A percentile compares a stretch with the other conserved stretches of the same genome.
phyloP scores from a whole-genome alignment of 2,888 invertebrate species.

The Chorisops tibialis region DNA sequence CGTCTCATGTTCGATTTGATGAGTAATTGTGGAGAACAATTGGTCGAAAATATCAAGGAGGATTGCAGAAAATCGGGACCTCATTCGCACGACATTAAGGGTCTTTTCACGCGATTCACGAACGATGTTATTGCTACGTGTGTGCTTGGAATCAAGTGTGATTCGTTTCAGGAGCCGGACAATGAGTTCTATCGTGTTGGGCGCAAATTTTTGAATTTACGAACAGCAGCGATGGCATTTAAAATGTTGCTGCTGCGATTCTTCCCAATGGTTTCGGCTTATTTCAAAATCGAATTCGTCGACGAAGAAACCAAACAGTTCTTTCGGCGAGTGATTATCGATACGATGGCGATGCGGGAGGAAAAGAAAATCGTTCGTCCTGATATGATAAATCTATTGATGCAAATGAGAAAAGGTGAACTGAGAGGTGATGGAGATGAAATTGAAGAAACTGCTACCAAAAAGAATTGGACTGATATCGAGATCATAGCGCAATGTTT shows the following conservation, averaged over 20 bases:
- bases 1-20: conserved; percentile 45
- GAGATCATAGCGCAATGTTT: conserved; percentile 60
- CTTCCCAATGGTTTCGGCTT: conserved; percentile 36
- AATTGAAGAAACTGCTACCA: conserved; percentile 40
- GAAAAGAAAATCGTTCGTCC: conserved; percentile 53
- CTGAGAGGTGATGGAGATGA: not conserved
- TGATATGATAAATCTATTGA: conserved; percentile 58
- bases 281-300: conserved; percentile 44
- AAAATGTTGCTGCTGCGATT: conserved; percentile 33
- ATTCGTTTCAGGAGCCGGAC: conserved; percentile 52
- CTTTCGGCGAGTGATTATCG: conserved; percentile 50
- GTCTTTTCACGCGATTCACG: conserved; percentile 26
- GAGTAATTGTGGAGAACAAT: conserved; percentile 17
- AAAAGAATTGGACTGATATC: conserved; percentile 49
- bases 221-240: conserved; percentile 14
- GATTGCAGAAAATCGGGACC: conserved; percentile 45
- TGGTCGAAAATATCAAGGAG: conserved; percentile 50
- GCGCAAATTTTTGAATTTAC: conserved; percentile 46
- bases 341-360: conserved; percentile 53
- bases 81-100: conserved; percentile 16
- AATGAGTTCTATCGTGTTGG: conserved; percentile 55
- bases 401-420: conserved; percentile 50
- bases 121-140: conserved; percentile 54
- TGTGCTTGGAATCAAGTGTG: conserved; percentile 55
- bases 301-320: conserved; percentile 44